phyloP scores from a whole-genome alignment of 1,140 invertebrate genomes.

The Drosophila jambulina region DNA sequence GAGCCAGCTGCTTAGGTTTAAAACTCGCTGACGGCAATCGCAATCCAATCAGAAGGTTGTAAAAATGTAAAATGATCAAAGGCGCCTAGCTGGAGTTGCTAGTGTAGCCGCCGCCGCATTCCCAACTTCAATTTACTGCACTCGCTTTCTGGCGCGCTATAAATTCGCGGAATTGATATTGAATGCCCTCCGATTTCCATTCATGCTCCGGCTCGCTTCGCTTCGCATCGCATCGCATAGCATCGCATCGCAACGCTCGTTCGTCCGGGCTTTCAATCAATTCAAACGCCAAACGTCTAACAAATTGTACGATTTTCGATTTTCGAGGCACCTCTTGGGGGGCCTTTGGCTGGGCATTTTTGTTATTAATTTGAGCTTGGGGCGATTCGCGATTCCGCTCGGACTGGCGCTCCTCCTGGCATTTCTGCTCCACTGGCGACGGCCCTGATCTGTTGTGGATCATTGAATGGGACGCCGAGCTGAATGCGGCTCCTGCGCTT shows the following conservation, averaged over 20 bases:
- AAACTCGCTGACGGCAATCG: constrained; percentile 30
- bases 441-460: constrained; percentile 37
- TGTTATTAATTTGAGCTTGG: constrained; percentile 70
- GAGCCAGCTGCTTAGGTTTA: constrained; percentile 32
- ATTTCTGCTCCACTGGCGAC: constrained; percentile 40
- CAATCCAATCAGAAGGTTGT: constrained; percentile 53
- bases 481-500: constrained; percentile 24
- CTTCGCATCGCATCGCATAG: constrained; percentile 29
- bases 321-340: constrained; percentile 9
- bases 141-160: constrained; percentile 57
- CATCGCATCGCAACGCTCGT: constrained; percentile 42
- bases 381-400: constrained; percentile 55
- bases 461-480: constrained; percentile 49
- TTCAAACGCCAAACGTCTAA: constrained; percentile 73
- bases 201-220: constrained; percentile 1
- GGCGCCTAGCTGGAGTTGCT: constrained; percentile 2
- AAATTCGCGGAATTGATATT: constrained; percentile 71
- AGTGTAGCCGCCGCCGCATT: constrained; percentile 12
- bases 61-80: constrained; percentile 50
- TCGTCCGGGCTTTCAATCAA: constrained; percentile 68
- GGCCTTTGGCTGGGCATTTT: constrained; percentile 27
- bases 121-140: constrained; percentile 65
- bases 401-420: constrained; percentile 38
- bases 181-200: constrained; percentile 32
- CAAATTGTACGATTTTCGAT: constrained; percentile 64